phyloP scores from a whole-genome alignment of 2,888 invertebrate species.

The Thymelicus acteon region DNA sequence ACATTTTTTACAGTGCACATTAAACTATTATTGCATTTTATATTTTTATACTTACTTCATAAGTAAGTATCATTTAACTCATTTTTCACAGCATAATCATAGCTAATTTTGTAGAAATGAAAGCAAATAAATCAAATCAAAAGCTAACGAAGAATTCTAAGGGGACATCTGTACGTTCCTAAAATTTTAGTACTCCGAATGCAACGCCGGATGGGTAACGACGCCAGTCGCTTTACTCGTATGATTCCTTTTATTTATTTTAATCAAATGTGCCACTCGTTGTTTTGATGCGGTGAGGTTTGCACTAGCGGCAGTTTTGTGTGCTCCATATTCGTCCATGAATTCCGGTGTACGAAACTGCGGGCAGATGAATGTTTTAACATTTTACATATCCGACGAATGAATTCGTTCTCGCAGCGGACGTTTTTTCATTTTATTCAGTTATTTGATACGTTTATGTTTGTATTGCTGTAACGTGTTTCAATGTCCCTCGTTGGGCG shows the following conservation, averaged over 20 bases:
- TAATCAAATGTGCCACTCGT: slow-evolving; percentile 76
- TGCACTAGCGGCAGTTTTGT: slow-evolving; percentile 72
- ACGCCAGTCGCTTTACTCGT: slow-evolving; percentile 49
- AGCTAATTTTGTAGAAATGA: too few species aligned
- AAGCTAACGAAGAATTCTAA: slow-evolving; percentile 15
- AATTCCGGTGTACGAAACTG: slow-evolving; percentile 73
- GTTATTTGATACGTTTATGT: slow-evolving; percentile 75
- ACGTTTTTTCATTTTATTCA: slow-evolving; percentile 70
- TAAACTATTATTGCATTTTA: too few species aligned
- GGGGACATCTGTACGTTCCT: slow-evolving; percentile 43
- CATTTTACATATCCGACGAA: slow-evolving; percentile 81
- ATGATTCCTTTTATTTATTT: slow-evolving; percentile 79
- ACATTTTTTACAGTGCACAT: too few species aligned
- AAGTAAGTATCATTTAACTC: too few species aligned
- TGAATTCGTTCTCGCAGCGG: slow-evolving; percentile 71
- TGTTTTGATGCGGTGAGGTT: slow-evolving; percentile 74
- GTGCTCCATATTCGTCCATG: slow-evolving; percentile 71
- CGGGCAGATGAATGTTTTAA: slow-evolving; percentile 81
- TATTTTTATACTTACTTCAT: too few species aligned
- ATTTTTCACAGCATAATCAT: too few species aligned
- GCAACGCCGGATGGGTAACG: slow-evolving; percentile 35
- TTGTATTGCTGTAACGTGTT: slow-evolving; percentile 53
- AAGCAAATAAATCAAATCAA: too few species aligned
- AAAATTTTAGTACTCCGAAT: slow-evolving; percentile 37
- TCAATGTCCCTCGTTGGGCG: slow-evolving; percentile 55